phyloP scores from a whole-genome alignment of 2,113 vertebrate genomes.

The Tamias sibiricus region DNA sequence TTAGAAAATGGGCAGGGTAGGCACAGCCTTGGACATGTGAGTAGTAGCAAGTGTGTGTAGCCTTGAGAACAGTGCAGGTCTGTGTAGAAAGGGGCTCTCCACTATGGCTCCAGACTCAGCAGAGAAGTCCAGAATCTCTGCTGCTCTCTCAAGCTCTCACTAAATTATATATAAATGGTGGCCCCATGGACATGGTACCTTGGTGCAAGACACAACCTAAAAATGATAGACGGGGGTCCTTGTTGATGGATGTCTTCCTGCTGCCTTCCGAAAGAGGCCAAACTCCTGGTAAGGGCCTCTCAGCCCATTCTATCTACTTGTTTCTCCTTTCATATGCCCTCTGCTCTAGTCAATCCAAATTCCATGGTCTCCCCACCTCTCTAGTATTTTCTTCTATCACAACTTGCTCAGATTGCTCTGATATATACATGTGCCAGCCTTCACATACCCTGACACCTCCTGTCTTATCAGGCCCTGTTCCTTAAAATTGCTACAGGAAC shows the following conservation, averaged over 20 bases:
- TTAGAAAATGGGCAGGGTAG: background rate
- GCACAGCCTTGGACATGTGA: background rate
- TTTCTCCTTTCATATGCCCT: background rate
- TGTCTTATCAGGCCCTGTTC: background rate
- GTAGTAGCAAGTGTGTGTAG: background rate
- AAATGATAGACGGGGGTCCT: background rate
- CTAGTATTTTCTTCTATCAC: background rate
- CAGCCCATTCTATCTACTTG: background rate
- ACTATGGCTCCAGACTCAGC: background rate
- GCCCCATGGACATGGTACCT: background rate
- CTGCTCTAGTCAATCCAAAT: constrained; percentile 8
- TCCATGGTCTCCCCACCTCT: background rate
- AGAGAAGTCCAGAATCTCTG: background rate
- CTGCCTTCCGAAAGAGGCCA: background rate
- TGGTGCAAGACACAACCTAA: background rate
- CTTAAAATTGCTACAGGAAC: background rate
- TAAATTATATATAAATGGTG: background rate
- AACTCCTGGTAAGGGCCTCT: background rate
- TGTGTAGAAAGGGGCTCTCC: background rate
- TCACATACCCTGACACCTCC: background rate
- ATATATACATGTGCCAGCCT: background rate
- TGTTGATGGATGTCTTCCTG: background rate
- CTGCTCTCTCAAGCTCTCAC: background rate
- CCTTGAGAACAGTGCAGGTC: background rate
- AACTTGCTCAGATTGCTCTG: background rate